Percentiles rank a stretch among this genome's conserved stretches.
These are phyloP conservation scores for Vidua chalybeata DNA, from an alignment of 2,113 vertebrate genomes.

Conservation along the genomic window DNA sequence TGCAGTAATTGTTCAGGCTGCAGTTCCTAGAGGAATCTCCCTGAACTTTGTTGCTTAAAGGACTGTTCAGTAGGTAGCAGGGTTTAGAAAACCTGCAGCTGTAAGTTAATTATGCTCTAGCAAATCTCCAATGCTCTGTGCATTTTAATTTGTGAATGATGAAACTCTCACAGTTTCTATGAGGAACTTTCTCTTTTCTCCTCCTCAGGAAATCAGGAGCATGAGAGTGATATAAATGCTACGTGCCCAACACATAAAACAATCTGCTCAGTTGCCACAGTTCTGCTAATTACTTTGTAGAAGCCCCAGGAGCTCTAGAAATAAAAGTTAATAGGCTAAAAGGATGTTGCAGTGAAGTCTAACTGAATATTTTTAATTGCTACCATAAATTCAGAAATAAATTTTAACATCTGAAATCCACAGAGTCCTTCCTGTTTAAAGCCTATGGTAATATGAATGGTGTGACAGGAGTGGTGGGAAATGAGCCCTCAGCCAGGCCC, in stretches of 20 bases:
- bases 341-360: constrained; percentile 39
- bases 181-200: not conserved
- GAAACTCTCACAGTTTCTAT: not conserved
- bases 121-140: not conserved
- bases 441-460: not conserved
- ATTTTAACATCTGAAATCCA: not conserved
- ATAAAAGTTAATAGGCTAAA: constrained; percentile 57
- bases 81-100: not conserved
- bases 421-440: not conserved
- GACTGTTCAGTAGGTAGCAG: not conserved
- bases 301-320: constrained; percentile 39
- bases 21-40: not conserved
- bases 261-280: constrained; percentile 33
- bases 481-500: not conserved
- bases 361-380: constrained; percentile 54
- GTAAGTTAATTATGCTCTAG: not conserved
- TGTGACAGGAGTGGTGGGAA: not conserved
- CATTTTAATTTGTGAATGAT: not conserved
- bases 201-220: constrained; percentile 14
- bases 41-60: not conserved
- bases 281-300: constrained; percentile 57
- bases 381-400: constrained; percentile 45
- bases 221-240: not conserved
- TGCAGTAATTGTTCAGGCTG: not conserved
- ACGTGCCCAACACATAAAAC: constrained; percentile 12